A percentile compares a stretch with the other conserved stretches of the same genome.
Conservation (phyloP, 1,140 invertebrate genomes). For the Calephelis nemesis region DNA sequence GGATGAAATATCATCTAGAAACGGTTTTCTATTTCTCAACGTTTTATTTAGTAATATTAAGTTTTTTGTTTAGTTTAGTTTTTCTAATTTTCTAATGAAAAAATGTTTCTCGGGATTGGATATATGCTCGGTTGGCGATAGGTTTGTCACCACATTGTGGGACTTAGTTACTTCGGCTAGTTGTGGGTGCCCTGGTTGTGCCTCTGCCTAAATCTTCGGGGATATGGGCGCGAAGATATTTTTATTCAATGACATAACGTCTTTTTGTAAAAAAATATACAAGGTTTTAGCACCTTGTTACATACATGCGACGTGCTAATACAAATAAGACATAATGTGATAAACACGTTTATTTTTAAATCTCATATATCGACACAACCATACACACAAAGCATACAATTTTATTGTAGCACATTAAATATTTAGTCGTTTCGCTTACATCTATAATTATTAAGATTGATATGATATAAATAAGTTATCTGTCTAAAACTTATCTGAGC, state of each 20-base stretch:
- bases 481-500: conserved; percentile 8
- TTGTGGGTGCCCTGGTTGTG: no score
- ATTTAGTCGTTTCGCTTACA: conserved; percentile 15
- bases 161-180: no score
- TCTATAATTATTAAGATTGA: conserved; percentile 21
- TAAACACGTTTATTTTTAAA: conserved; percentile 65
- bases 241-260: neutral
- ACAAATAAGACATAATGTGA: conserved; percentile 42
- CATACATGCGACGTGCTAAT: conserved; percentile 7
- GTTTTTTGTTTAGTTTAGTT: no score
- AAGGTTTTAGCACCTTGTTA: conserved; percentile 13
- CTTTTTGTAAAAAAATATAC: neutral
- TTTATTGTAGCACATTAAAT: conserved; percentile 17
- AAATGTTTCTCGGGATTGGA: no score
- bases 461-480: conserved; percentile 25
- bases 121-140: no score
- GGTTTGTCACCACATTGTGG: no score
- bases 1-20: neutral
- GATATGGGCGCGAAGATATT: no score
- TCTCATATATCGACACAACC: conserved; percentile 23
- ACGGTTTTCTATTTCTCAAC: neutral
- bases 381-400: conserved; percentile 40
- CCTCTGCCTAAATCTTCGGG: no score
- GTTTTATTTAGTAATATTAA: neutral
- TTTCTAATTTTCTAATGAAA: no score